Evolutionary conservation across 2,888 invertebrate genomes (phyloP).

Genomic region (Agriopis marginaria): DNA sequence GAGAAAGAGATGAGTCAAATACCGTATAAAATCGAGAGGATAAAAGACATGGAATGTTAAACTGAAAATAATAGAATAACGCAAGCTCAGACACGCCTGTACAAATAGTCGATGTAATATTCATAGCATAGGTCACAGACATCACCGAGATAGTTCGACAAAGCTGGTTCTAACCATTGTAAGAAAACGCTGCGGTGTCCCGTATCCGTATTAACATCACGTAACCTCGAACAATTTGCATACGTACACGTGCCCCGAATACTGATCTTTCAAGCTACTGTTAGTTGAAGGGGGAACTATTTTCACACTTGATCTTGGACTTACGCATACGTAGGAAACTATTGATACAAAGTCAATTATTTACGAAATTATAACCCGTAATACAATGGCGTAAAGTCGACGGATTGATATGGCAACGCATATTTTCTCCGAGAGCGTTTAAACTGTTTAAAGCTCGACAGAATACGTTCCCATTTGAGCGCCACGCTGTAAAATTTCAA

Average conservation of each 20-base stretch:
- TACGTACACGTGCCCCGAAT: conserved; percentile 68
- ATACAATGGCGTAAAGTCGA: background rate
- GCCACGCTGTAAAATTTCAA: conserved; percentile 9
- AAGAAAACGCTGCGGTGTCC: conserved; percentile 47
- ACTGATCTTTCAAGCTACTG: conserved; percentile 47
- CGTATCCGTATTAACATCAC: conserved; percentile 62
- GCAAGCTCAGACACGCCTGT: conserved; percentile 16
- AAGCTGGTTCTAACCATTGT: conserved; percentile 50
- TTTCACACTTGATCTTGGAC: conserved; percentile 32
- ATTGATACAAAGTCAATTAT: background rate
- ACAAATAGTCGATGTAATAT: conserved; percentile 29
- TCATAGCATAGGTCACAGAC: conserved; percentile 22
- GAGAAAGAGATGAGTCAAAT: conserved; percentile 19
- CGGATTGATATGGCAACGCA: background rate
- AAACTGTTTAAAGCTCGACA: background rate
- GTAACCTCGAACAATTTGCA: conserved; percentile 67
- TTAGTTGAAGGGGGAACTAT: conserved; percentile 41
- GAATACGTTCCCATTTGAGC: conserved; percentile 17
- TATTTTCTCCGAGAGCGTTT: background rate
- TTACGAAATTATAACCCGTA: too few relatives aligned
- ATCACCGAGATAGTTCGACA: conserved; percentile 50
- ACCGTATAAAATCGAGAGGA: conserved; percentile 15
- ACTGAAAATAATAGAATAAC: conserved; percentile 20
- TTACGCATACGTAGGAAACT: conserved; percentile 13
- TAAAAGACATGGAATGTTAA: conserved; percentile 18